Evolutionary conservation across 2,797 vertebrate species (phyloP).

Genomic region (Podarcis siculus): DNA sequence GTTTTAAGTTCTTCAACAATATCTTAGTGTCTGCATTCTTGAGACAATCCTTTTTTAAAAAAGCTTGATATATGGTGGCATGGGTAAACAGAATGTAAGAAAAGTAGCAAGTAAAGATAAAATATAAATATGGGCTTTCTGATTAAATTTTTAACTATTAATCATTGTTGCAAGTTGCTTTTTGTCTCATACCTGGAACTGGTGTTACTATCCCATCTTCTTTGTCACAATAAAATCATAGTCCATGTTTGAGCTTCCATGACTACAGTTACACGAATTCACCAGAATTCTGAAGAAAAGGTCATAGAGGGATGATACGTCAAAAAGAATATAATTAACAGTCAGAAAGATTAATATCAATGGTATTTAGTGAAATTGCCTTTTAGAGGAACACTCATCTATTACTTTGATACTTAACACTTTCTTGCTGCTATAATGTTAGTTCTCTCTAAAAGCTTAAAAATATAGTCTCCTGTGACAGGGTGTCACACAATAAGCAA

Average conservation of each 20-base stretch:
- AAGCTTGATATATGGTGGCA: conserved; percentile 25
- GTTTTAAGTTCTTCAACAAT: conserved; percentile 58
- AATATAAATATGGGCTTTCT: conserved; percentile 4
- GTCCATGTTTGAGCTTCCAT: conserved; percentile 33
- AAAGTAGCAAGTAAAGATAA: conserved; percentile 7
- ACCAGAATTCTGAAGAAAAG: conserved; percentile 75
- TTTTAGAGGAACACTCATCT: conserved; percentile 81
- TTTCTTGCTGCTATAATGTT: conserved; percentile 82
- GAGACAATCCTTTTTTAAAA: conserved; percentile 31
- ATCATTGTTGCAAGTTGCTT: conserved; percentile 30
- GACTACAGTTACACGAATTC: conserved; percentile 58
- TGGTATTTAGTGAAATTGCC: conserved; percentile 85
- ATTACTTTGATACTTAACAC: conserved; percentile 84
- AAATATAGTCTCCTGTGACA: conserved; percentile 56
- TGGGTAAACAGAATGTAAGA: not conserved
- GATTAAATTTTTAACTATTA: conserved; percentile 34
- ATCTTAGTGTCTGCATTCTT: conserved; percentile 6
- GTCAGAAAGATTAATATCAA: conserved; percentile 84
- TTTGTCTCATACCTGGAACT: conserved; percentile 11
- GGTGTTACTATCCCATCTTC: not conserved
- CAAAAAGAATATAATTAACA: conserved; percentile 83
- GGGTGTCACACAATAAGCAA: conserved; percentile 38
- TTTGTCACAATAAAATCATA: not conserved
- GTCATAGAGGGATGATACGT: conserved; percentile 78
- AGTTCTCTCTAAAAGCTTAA: conserved; percentile 70